phyloP scores from a whole-genome alignment of 2,113 vertebrate genomes.

The Chroicocephalus ridibundus region DNA sequence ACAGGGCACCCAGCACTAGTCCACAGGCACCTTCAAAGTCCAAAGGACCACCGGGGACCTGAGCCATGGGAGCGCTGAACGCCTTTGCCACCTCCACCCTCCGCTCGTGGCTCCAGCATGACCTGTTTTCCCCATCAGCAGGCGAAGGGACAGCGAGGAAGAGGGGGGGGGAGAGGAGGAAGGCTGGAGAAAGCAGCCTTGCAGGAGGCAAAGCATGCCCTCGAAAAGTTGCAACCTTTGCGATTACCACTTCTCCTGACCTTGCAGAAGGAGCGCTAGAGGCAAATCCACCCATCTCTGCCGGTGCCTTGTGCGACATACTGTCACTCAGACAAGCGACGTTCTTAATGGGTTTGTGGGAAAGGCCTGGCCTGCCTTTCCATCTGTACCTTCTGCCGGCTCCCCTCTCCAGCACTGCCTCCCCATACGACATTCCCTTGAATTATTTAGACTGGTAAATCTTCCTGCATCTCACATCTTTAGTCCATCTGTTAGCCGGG shows the following conservation, averaged over 20 bases:
- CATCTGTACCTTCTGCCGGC: conserved; percentile 82
- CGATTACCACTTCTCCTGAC: conserved; percentile 71
- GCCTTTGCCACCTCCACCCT: background rate
- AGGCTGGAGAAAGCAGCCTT: background rate
- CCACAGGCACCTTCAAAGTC: background rate
- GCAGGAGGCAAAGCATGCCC: background rate
- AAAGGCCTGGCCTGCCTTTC: conserved; percentile 80
- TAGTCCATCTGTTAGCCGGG: conserved; percentile 82
- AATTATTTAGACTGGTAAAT: conserved; percentile 84
- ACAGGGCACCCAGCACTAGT: background rate
- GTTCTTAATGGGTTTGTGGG: conserved; percentile 80
- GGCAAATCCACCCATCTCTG: conserved; percentile 73
- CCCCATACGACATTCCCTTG: conserved; percentile 79
- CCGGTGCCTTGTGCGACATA: conserved; percentile 67
- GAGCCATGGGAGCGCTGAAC: background rate
- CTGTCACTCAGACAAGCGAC: conserved; percentile 73
- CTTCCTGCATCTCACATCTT: conserved; percentile 83
- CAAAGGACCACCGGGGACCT: background rate
- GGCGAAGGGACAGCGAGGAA: fast-evolving
- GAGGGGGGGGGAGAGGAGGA: background rate
- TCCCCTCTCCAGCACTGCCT: conserved; percentile 72
- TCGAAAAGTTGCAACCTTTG: conserved; percentile 46
- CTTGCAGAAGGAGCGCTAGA: conserved; percentile 72
- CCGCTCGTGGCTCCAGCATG: background rate
- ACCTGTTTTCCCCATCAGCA: background rate